Evolutionary conservation across 2,888 invertebrate species (phyloP), one percentile per base, ranked within the genome.

Genomic region (Apodemia mormo): DNA sequence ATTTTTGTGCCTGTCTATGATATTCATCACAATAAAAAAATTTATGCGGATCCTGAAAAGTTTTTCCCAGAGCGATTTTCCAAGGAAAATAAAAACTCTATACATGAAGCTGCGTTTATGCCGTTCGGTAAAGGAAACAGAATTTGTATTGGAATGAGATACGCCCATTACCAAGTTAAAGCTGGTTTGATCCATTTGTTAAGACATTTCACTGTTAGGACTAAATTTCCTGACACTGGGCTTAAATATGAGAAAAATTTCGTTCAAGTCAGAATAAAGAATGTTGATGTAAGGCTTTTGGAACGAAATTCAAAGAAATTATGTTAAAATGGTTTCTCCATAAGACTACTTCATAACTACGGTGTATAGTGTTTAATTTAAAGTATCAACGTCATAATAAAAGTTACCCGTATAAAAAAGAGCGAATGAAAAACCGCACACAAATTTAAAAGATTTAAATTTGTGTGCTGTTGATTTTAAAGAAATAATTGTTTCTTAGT

Each of bases 61-160:
- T 93, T 92, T 76, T 83, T 87, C 68, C 92, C 93, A 2, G 87
- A 92, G 2, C 82, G 92, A 68, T 88, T 88, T 75, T 71, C 78
- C 7, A 76, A 79, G 0, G 84, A 87, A 52, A 72, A 76, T 6
- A 78, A 78, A 69, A 74, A 80, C 0, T 81, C 75, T 54, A 58
- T 70, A 9, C 37, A 61, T 14, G 85, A 85, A 37, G 75, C 77
- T 49, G 79, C 80, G 0, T 93, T 85, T 70, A 75, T 90, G 76
- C 90, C 93, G 1, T 94, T 93, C 74, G 93, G 93, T 1, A 88
- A 82, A 76, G 94, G 93, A 0, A 85, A 85, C 2, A 80, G 93
- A 64, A 79, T 84, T 22, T 94, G 94, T 72, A 87, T 94, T 5
- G 93, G 93, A 74, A 76, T 79, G 70, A 81, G 85, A 71, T 85